Percentiles rank a stretch among this genome's conserved stretches.
Evolutionary conservation across 2,113 vertebrate species (phyloP).

Genomic region (Uria lomvia): DNA sequence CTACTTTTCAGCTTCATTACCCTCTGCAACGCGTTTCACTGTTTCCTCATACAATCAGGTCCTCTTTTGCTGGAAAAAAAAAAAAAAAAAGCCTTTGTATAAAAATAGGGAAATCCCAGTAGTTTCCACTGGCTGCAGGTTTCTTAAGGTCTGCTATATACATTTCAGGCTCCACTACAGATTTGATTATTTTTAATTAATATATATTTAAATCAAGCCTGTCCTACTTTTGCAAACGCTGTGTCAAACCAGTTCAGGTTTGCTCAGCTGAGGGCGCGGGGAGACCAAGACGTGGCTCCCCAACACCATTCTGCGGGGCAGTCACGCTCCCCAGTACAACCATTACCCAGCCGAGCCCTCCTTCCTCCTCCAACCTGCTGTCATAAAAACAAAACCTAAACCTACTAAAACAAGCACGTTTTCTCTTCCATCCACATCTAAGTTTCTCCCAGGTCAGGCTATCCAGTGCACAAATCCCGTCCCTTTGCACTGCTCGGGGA

Average conservation of each 20-base stretch:
- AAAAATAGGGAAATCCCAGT: background rate
- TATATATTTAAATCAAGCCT: background rate
- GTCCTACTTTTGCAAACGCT: background rate
- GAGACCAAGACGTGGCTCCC: background rate
- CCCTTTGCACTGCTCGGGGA: background rate
- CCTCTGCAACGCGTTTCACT: background rate
- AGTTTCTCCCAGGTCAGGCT: background rate
- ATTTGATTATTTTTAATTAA: background rate
- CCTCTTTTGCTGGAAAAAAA: background rate
- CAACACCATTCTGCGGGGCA: background rate
- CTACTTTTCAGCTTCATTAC: slow-evolving; percentile 4
- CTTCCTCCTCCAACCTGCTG: background rate
- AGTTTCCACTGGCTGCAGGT: background rate
- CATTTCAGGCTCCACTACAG: background rate
- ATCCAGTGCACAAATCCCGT: fast-evolving
- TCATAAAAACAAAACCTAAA: background rate
- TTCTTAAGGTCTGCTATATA: background rate
- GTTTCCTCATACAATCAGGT: background rate
- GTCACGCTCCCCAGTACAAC: background rate
- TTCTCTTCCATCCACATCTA: background rate
- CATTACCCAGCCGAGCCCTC: background rate
- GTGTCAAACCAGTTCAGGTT: background rate
- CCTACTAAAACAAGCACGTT: background rate
- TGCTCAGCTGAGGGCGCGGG: background rate
- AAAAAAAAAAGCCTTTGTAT: background rate